Evolutionary conservation across 1,140 invertebrate species (phyloP).

Genomic region (Brachionus plicatilis): DNA sequence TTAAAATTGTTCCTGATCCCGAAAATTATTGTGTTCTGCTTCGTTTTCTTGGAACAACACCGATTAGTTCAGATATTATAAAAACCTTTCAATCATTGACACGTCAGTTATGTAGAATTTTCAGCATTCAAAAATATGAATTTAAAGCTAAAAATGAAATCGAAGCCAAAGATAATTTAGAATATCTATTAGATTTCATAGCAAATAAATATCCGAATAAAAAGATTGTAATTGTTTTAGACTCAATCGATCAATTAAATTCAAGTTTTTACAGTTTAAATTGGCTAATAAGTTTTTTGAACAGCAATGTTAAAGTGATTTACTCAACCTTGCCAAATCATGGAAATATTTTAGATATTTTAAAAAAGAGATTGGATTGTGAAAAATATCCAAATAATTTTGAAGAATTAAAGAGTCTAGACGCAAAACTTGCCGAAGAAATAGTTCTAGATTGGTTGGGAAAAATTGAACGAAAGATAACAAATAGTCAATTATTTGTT

Average conservation of each 20-base stretch:
- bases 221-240: conserved; percentile 49
- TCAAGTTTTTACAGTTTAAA: conserved; percentile 45
- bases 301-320: conserved; percentile 49
- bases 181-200: neutral
- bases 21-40: neutral
- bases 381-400: neutral
- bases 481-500: conserved; percentile 69
- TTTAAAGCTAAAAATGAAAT: neutral
- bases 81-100: neutral
- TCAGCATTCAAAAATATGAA: neutral
- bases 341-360: neutral
- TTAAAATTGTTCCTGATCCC: conserved; percentile 5
- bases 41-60: conserved; percentile 18
- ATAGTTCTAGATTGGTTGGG: conserved; percentile 42
- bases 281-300: conserved; percentile 49
- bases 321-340: conserved; percentile 45
- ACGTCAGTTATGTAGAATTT: neutral
- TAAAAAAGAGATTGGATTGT: neutral
- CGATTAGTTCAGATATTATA: neutral
- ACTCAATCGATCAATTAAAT: conserved; percentile 48
- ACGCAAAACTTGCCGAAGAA: neutral
- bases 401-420: neutral
- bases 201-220: conserved; percentile 41
- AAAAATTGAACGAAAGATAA: conserved; percentile 43
- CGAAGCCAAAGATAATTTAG: neutral